Base-by-base conservation (phyloP, 2,113 vertebrate species). In the Zosterops lateralis region DNA sequence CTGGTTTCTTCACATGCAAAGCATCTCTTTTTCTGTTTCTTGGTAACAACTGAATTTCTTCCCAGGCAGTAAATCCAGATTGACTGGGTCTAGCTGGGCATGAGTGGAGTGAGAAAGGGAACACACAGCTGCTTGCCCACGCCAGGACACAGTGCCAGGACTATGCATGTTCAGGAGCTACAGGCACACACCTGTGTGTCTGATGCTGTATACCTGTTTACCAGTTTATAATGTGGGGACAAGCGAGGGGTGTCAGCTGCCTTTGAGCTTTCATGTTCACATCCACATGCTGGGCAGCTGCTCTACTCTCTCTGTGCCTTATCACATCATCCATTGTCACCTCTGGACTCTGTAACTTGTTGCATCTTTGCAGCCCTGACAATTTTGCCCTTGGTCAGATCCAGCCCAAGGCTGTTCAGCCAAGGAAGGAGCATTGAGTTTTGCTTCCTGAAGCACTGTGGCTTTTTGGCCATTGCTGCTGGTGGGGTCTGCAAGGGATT, bases 191-290 rank as follows among this genome's bases (percentile, higher is more conserved):
- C 15, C 16, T 61, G 5, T 6, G 57, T n/a, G n/a, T 53, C 28
- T 44, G 17, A 0, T 2, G 2, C 58, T 44, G 20, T 32, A 6
- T 56, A 24, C 28, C 24, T 47, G 17, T 65, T 48, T 20, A 83
- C 32, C 31, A 76, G 21, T 24, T n/a, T 57, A n/a, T 44, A 14
- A 15, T n/a, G 4, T 45, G 34, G 26, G 42, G 8, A 40, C n/a
- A 81, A 80, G 9, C 0, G 0, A 61, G 40, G 25, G 17, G 3
- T 2, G 3, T 13, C 8, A 36, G 17, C 19, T 75, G 40, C 7
- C 50, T 73, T 36, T 75, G 81, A 87, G n/a, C 61, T 28, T 78
- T 65, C 57, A 40, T 7, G 0, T 51, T 17, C 38, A 3, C 10
- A 6, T 76, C 67, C 32, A 13, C 3, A 2, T 29, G 50, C 17